A percentile compares a stretch with the other conserved stretches of the same genome.
phyloP scores from a whole-genome alignment of 2,797 vertebrate genomes.

The Rhinophrynus dorsalis region DNA sequence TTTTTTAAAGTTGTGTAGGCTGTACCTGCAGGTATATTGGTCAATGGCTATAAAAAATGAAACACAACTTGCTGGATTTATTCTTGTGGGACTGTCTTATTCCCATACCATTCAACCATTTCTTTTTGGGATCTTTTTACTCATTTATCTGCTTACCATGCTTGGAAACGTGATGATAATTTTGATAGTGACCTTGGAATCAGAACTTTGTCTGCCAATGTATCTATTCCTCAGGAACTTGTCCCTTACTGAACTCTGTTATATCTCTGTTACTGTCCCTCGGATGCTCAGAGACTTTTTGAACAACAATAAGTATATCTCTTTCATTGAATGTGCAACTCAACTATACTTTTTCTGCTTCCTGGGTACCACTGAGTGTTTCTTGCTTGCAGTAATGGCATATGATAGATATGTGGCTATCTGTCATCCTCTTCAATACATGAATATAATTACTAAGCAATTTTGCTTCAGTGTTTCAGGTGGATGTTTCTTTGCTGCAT shows the following conservation, averaged over 20 bases:
- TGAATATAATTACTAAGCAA: slow-evolving; percentile 11
- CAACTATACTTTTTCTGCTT: slow-evolving; percentile 30
- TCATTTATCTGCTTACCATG: slow-evolving; percentile 35
- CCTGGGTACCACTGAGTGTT: slow-evolving; percentile 22
- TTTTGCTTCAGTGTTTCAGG: not conserved
- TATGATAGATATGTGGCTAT: no score
- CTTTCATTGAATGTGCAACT: slow-evolving; percentile 1
- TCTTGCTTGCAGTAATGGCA: slow-evolving; percentile 37
- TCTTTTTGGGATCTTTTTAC: slow-evolving; percentile 32
- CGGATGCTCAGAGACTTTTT: slow-evolving; percentile 44
- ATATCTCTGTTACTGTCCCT: slow-evolving; percentile 38
- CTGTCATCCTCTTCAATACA: slow-evolving; percentile 28
- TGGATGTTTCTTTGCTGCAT: not conserved
- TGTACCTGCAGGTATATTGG: no score
- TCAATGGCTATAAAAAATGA: no score
- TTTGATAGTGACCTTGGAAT: slow-evolving; percentile 31
- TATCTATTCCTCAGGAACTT: slow-evolving; percentile 52
- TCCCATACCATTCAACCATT: not conserved
- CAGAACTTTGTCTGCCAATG: slow-evolving; percentile 43
- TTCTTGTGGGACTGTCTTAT: slow-evolving; percentile 15
- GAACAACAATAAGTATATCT: slow-evolving; percentile 10
- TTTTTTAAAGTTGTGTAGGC: no score
- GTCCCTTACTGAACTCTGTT: slow-evolving; percentile 51
- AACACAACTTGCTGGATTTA: not conserved
- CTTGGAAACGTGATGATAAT: slow-evolving; percentile 32